phyloP scores from a whole-genome alignment of 2,113 vertebrate genomes.

The Leptobrachium leishanense region DNA sequence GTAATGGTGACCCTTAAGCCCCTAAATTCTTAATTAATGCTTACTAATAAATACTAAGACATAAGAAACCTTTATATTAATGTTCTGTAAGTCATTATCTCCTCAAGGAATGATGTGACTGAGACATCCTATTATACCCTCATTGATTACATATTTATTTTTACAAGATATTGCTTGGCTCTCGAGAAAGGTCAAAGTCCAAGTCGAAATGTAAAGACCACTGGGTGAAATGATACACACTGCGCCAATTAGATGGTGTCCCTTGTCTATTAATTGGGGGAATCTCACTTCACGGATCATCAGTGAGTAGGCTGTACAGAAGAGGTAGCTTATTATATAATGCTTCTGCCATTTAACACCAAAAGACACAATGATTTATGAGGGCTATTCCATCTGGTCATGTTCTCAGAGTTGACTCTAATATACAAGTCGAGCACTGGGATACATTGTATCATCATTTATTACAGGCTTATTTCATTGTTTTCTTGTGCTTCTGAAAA shows the following conservation, averaged over 20 bases:
- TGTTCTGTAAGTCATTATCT: too few relatives aligned
- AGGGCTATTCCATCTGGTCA: not conserved
- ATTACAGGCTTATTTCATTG: not conserved
- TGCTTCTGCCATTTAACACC: not conserved
- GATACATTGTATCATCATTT: not conserved
- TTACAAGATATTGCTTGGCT: not conserved
- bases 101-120: too few relatives aligned
- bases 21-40: too few relatives aligned
- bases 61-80: too few relatives aligned
- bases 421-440: not conserved
- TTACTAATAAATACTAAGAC: too few relatives aligned
- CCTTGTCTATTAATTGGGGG: constrained; percentile 3
- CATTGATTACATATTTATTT: not conserved
- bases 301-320: not conserved
- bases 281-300: constrained; percentile 4
- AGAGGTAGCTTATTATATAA: constrained; percentile 7
- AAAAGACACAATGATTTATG: constrained; percentile 17
- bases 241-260: not conserved
- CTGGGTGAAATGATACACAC: not conserved
- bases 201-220: not conserved
- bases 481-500: not conserved
- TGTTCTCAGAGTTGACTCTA: not conserved
- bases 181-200: not conserved
- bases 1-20: too few relatives aligned
- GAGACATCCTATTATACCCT: too few relatives aligned